Evolutionary conservation across 2,888 invertebrate species (phyloP), one percentile per base, ranked within the genome.

Genomic region (Mellilla xanthometata): DNA sequence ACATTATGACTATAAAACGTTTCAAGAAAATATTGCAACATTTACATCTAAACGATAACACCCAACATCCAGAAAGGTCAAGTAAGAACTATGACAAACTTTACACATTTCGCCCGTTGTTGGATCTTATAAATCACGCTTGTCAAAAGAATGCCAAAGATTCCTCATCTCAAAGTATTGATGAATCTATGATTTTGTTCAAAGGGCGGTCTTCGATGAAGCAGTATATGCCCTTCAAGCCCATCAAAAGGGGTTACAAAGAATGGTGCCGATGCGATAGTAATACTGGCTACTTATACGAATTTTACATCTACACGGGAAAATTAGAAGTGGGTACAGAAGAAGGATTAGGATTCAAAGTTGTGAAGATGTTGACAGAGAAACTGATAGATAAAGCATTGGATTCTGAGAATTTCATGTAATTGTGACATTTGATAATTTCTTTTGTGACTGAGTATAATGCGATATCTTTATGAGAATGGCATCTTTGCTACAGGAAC

Each of bases 241-340:
- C 55, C 1, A 50, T 60, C 34, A 60, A 60, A 51, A 39, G 56
- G 27, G 56, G 56, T 22, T 60, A 48, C 23, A 60, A 60, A 48
- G 42, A 56, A 7, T 58, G 62, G 58, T 47, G 44, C 26, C 11
- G 55, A 2, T 45, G 44, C 39, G 54, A 59, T 13, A 52, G 51
- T 22, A 27, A 12, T 6, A 56, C 60, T 19, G 54, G 54, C 8
- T 62, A 62, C 39, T 43, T 58, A 5, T 59, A 49, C 31, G 23
- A 56, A 9, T 53, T 49, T 33, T 31, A 54, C 32, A 45, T 56
- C 9, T 59, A 58, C 33, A 57, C 57, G 9, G 57, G 57, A 46
- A 59, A 52, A 49, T 19, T 45, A 29, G 44, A 31, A 11, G n/a
- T 28, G 13, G 33, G 43, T 44, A 28, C 11, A 11, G 50, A 55